Percentiles rank a stretch among this genome's conserved stretches.
phyloP scores from a whole-genome alignment of 92 coral and sea anemone genomes.

The Umimayanthus chanpuru region DNA sequence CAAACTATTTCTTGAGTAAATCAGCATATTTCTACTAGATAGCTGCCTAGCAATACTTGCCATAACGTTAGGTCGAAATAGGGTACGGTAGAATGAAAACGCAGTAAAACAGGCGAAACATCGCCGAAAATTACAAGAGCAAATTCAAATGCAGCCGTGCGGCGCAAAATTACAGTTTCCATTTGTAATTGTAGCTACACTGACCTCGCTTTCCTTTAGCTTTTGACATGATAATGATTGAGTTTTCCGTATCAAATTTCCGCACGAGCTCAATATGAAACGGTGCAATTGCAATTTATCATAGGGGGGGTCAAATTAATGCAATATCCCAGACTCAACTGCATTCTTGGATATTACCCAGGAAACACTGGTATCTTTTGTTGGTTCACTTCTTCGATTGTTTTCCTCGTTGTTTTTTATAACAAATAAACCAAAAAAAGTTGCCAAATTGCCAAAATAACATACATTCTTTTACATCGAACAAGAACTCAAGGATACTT shows the following conservation, averaged over 20 bases:
- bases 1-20: no score
- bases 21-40: no score
- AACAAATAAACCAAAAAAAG: not conserved
- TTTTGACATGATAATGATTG: not conserved
- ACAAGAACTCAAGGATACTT: slow-evolving; percentile 8
- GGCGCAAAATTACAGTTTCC: no score
- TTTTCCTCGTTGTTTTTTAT: not conserved
- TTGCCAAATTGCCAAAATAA: not conserved
- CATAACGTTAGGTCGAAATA: no score
- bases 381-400: slow-evolving; percentile 4
- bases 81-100: no score
- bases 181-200: not conserved
- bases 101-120: no score
- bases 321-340: not conserved
- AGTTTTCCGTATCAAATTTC: not conserved
- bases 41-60: no score
- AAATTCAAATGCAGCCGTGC: no score
- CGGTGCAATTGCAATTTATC: not conserved
- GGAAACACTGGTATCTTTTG: not conserved
- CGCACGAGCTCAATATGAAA: not conserved
- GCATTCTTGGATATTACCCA: not conserved
- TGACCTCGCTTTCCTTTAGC: not conserved
- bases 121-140: no score
- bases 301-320: not conserved
- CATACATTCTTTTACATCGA: not conserved